A percentile compares a stretch with the other conserved stretches of the same genome.
Evolutionary conservation across 1,140 invertebrate genomes (phyloP).

Genomic region (Carcinoscorpius rotundicauda): DNA sequence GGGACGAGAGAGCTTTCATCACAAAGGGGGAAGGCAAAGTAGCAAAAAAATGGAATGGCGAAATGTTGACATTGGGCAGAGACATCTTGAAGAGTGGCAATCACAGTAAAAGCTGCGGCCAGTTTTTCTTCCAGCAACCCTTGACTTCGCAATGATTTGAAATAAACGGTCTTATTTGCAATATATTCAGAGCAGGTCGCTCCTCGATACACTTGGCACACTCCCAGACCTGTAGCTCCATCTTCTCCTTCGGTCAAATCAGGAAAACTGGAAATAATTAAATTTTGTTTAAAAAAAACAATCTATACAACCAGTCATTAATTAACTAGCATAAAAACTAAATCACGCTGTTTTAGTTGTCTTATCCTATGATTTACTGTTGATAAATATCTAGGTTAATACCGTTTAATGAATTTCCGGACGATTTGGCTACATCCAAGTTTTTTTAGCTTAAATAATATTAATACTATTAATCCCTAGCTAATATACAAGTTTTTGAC

Average conservation of each 20-base stretch:
- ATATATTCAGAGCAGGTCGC: constrained; percentile 63
- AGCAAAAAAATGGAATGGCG: constrained; percentile 62
- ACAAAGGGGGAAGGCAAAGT: constrained; percentile 81
- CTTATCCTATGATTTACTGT: too few species aligned
- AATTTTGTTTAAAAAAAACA: too few species aligned
- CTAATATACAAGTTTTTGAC: too few species aligned
- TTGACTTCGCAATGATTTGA: constrained; percentile 63
- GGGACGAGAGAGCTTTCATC: constrained; percentile 34
- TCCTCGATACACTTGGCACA: constrained; percentile 61
- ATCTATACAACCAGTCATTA: too few species aligned
- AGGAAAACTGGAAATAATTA: constrained; percentile 11
- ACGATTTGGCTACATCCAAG: too few species aligned
- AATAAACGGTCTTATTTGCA: constrained; percentile 66
- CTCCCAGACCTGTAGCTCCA: constrained; percentile 7
- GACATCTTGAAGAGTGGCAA: constrained; percentile 49
- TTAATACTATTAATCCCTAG: too few species aligned
- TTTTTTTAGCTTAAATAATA: too few species aligned
- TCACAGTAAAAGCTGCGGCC: constrained; percentile 66
- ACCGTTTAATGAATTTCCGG: too few species aligned
- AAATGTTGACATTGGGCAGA: constrained; percentile 28
- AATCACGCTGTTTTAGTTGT: too few species aligned
- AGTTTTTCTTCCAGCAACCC: constrained; percentile 66
- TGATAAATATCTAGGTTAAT: too few species aligned
- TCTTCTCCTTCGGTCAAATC: constrained; percentile 6
- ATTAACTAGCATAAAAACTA: too few species aligned